Conservation (phyloP, 1,140 invertebrate genomes). For the Chymomyza costata region DNA sequence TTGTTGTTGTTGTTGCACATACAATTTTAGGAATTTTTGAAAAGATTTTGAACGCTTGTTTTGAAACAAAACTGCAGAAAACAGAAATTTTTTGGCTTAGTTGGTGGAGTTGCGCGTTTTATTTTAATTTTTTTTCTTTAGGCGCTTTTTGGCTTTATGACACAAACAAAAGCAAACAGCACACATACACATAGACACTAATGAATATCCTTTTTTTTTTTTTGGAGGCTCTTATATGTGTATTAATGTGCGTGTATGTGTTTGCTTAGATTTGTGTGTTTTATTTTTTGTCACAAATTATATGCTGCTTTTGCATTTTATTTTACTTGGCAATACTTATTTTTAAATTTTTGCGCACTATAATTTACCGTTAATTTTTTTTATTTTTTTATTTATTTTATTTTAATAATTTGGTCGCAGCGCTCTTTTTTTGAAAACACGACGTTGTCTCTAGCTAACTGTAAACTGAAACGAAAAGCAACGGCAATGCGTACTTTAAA, state of each 20-base stretch:
- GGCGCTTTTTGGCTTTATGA: too few relatives aligned
- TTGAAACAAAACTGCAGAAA: neutral
- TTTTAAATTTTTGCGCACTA: constrained; percentile 39
- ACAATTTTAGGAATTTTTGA: neutral
- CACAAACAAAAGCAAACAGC: neutral
- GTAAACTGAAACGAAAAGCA: constrained; percentile 58
- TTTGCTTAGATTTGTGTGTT: constrained; percentile 9
- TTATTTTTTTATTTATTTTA: neutral
- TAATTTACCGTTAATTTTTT: constrained; percentile 30
- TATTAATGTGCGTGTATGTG: constrained; percentile 13
- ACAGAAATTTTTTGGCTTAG: too few relatives aligned
- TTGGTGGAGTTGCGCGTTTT: too few relatives aligned
- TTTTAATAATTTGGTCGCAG: constrained; percentile 27
- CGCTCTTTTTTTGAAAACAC: constrained; percentile 50
- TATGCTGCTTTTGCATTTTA: constrained; percentile 43
- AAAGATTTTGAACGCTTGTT: neutral
- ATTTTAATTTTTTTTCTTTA: neutral
- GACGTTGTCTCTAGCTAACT: constrained; percentile 71
- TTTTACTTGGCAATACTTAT: too few relatives aligned
- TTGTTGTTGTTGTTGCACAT: neutral
- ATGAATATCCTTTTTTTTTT: too few relatives aligned
- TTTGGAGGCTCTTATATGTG: too few relatives aligned
- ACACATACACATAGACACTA: neutral
- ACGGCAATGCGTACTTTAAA: constrained; percentile 66
- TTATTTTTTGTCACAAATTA: constrained; percentile 21